Evolutionary conservation across 2,113 vertebrate genomes (phyloP).

Genomic region (Callocephalon fimbriatum): DNA sequence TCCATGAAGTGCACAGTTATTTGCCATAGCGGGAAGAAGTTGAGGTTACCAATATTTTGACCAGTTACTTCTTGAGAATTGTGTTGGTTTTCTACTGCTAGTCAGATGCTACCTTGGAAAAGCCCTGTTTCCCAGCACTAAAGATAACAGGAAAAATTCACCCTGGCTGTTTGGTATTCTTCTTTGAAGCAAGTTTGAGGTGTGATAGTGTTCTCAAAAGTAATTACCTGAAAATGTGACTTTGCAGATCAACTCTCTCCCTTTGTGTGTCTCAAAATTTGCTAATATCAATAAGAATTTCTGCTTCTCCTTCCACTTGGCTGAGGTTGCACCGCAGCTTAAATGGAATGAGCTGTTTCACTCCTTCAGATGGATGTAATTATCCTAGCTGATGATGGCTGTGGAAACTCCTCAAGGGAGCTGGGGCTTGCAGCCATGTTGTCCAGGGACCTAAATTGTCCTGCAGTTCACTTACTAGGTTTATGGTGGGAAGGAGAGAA

Average conservation of each 20-base stretch:
- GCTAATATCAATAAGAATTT: background rate
- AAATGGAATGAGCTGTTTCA: background rate
- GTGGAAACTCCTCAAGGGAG: background rate
- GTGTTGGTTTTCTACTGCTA: background rate
- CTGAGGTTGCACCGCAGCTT: background rate
- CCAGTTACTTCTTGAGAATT: background rate
- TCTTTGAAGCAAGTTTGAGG: background rate
- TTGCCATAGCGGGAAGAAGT: background rate
- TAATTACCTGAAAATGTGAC: background rate
- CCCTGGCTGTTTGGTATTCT: accelerated
- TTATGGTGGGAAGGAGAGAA: background rate
- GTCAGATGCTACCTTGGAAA: background rate
- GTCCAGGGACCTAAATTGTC: background rate
- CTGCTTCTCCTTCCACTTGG: background rate
- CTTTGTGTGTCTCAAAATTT: background rate
- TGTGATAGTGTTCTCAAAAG: background rate
- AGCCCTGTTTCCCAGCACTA: background rate
- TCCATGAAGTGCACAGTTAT: background rate
- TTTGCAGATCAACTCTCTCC: background rate
- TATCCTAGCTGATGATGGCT: background rate
- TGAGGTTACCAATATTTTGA: background rate
- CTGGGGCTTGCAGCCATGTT: accelerated
- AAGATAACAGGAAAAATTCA: background rate
- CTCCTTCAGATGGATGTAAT: background rate
- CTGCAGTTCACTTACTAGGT: background rate